Percentiles rank a stretch among this genome's conserved stretches.
phyloP scores from a whole-genome alignment of 2,797 vertebrate genomes.

The Neostethus bicornis region DNA sequence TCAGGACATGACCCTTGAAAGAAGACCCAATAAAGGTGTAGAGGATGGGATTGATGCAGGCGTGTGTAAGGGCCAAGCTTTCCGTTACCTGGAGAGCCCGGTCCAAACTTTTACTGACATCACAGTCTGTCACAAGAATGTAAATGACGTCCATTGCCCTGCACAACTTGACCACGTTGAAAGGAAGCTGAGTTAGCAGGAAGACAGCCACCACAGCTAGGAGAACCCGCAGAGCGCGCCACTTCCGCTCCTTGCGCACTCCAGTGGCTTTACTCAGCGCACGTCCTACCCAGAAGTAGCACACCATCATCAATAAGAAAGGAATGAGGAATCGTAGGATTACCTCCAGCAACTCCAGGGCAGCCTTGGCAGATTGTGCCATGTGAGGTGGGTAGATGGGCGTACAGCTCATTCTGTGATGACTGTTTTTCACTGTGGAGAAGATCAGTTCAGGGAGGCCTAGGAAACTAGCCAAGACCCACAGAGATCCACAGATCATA shows the following conservation, averaged over 20 bases:
- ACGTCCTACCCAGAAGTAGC: constrained; percentile 82
- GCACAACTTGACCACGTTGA: constrained; percentile 89
- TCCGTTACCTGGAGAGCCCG: constrained; percentile 85
- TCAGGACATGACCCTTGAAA: constrained; percentile 86
- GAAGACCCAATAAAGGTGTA: constrained; percentile 90
- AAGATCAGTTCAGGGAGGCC: constrained; percentile 89
- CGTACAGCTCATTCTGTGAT: constrained; percentile 75
- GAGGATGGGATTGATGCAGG: constrained; percentile 93
- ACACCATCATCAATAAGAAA: constrained; percentile 87
- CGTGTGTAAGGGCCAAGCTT: constrained; percentile 88
- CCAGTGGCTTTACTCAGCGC: constrained; percentile 76
- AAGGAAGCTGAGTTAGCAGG: constrained; percentile 91
- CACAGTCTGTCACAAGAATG: constrained; percentile 82
- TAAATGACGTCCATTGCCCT: constrained; percentile 87
- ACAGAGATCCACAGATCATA: constrained; percentile 75
- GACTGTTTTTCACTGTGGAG: constrained; percentile 79
- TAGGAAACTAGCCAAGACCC: constrained; percentile 81
- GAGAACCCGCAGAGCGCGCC: constrained; percentile 85
- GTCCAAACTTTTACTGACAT: constrained; percentile 84
- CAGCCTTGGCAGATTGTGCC: constrained; percentile 80
- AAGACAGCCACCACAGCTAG: constrained; percentile 88
- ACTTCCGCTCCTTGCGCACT: constrained; percentile 76
- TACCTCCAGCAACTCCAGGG: constrained; percentile 88
- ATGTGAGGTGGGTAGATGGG: constrained; percentile 78
- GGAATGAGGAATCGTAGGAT: constrained; percentile 87